These are phyloP conservation scores for Gymnosoma rotundatum DNA, from an alignment of 2,888 invertebrate genomes.

Conservation along the genomic window DNA sequence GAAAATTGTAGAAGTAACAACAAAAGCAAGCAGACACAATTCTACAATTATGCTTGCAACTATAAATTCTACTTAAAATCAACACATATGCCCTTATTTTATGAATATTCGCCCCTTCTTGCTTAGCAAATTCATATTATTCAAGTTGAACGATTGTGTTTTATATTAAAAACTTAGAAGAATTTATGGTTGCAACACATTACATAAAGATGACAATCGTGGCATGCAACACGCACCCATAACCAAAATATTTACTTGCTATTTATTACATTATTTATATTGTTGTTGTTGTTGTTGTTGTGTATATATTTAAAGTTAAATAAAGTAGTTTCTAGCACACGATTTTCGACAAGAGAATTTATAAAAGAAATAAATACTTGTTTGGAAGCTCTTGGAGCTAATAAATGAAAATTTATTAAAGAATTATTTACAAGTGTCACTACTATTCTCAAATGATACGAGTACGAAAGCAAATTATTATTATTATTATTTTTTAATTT, in stretches of 20 bases:
- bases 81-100: slow-evolving; percentile 74
- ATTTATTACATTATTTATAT: background rate
- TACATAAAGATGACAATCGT: slow-evolving; percentile 67
- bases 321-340: slow-evolving; percentile 40
- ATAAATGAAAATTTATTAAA: slow-evolving; percentile 31
- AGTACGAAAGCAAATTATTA: no score
- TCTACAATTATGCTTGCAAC: slow-evolving; percentile 52
- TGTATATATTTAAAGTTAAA: slow-evolving; percentile 2
- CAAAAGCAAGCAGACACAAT: background rate
- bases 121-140: slow-evolving; percentile 6
- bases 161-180: slow-evolving; percentile 44
- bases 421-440: no score
- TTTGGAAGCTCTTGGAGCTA: slow-evolving; percentile 33
- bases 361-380: slow-evolving; percentile 21
- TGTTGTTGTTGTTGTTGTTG: background rate
- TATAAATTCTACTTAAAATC: slow-evolving; percentile 70
- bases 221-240: slow-evolving; percentile 63
- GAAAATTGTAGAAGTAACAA: background rate
- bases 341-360: slow-evolving; percentile 11
- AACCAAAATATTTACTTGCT: slow-evolving; percentile 58
- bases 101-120: slow-evolving; percentile 30
- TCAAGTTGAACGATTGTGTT: slow-evolving; percentile 24
- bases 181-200: slow-evolving; percentile 66
- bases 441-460: no score
- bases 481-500: no score